Evolutionary conservation across 2,888 invertebrate genomes (phyloP), one percentile per base, ranked within the genome.

Genomic region (Perithous albicinctus): DNA sequence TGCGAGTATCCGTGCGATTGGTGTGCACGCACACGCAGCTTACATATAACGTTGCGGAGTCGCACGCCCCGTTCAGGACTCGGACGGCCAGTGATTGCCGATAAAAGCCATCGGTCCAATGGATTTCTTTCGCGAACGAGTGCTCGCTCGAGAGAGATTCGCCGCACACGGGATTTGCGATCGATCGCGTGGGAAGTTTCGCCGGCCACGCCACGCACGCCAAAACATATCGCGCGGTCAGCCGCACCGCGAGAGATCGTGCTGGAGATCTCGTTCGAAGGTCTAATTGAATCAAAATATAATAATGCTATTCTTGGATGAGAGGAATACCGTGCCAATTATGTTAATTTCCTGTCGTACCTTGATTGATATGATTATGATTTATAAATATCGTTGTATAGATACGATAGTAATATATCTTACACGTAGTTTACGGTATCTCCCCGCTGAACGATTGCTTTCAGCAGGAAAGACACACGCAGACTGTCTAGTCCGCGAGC

Each of bases 231-330:
- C 54, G 38, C 41, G 18, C 56, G 46, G 29, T 6, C 35, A 10
- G 5, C n/a, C n/a, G 6, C 12, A 12, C 15, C 4, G 12, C 43
- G 56, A 12, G 59, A 80, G 61, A 72, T 66, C 73, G 61, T 38
- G 61, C 54, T 59, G 35, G 32, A 76, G 80, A 80, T 81, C 67
- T 56, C 29, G 26, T 38, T 54, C 77, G 26, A 38, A 29, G 51
- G 51, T 23, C 69, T 77, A 77, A 81, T 81, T 81, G 73, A 77
- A 81, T 81, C 67, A 77, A 77, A 77, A 81, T 77, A 81, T 51
- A 23, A 77, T 73, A 81, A 77, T 29, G 46, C 59, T 43, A 61
- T 67, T 80, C 72, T 29, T 72, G 59, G 66, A 61, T 61, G 72
- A 67, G 61, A 69, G 41, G 15, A 61, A 67, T 59, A 59, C 61